phyloP scores from a whole-genome alignment of 2,113 vertebrate species.

The Nerophis ophidion region DNA sequence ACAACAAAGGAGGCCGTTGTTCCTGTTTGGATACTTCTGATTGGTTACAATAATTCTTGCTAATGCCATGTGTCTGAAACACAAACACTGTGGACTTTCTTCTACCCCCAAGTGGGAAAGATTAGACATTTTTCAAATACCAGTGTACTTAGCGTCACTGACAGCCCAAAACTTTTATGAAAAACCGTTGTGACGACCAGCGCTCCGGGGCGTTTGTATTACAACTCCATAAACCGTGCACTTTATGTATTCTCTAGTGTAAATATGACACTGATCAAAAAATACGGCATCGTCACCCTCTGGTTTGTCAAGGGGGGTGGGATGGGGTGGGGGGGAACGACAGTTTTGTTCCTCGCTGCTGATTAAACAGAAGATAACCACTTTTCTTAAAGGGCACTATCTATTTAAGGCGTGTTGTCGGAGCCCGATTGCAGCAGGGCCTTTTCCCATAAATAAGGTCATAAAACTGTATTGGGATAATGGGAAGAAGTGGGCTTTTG shows the following conservation, averaged over 20 bases:
- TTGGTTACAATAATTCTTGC: no score
- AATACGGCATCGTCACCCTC: background rate
- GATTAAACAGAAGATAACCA: constrained; percentile 23
- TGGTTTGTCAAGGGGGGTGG: background rate
- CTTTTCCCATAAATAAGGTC: constrained; percentile 42
- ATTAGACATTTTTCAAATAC: background rate
- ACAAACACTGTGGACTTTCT: background rate
- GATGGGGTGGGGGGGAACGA: no score
- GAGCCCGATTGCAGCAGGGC: constrained; percentile 45
- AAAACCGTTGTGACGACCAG: constrained; percentile 12
- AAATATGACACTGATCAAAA: background rate
- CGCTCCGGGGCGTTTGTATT: background rate
- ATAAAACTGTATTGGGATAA: constrained; percentile 56
- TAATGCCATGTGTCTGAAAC: no score
- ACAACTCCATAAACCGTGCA: background rate
- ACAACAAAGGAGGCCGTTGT: no score
- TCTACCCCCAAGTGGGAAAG: background rate
- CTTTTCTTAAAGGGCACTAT: constrained; percentile 30
- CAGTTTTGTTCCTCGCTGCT: background rate
- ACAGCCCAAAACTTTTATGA: constrained; percentile 28
- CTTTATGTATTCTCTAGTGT: constrained; percentile 1
- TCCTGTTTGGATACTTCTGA: no score
- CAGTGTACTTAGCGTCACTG: constrained; percentile 13
- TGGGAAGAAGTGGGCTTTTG: constrained; percentile 44
- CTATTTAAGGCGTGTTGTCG: constrained; percentile 31